These are phyloP conservation scores for Barbus barbus DNA, from an alignment of 2,113 vertebrate genomes.

Conservation along the genomic window DNA sequence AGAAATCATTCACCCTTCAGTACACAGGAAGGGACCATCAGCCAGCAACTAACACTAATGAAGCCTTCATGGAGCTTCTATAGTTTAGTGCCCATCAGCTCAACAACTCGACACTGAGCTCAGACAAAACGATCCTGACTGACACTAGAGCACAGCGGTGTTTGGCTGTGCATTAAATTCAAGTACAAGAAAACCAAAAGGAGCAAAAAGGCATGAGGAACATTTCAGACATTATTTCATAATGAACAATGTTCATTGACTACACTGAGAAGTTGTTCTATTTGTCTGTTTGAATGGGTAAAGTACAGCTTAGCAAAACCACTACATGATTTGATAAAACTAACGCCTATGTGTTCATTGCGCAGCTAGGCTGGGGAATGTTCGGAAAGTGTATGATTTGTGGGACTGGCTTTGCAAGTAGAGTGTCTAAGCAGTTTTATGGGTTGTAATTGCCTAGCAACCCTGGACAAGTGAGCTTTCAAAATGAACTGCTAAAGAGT, in stretches of 20 bases:
- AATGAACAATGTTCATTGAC: not conserved
- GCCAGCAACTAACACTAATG: slow-evolving; percentile 45
- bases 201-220: not conserved
- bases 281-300: not conserved
- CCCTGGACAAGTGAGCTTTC: slow-evolving; percentile 57
- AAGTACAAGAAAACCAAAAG: not conserved
- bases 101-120: slow-evolving; percentile 18
- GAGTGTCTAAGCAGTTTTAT: slow-evolving; percentile 6
- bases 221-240: not conserved
- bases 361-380: not conserved
- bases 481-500: slow-evolving; percentile 48
- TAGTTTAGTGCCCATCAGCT: slow-evolving; percentile 25
- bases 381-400: not conserved
- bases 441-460: slow-evolving; percentile 61
- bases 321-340: slow-evolving; percentile 1
- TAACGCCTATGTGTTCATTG: not conserved
- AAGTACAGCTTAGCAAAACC: not conserved
- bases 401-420: not conserved
- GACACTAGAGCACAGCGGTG: not conserved
- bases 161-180: not conserved
- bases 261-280: not conserved
- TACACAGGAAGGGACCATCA: slow-evolving; percentile 27
- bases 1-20: slow-evolving; percentile 32
- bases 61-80: slow-evolving; percentile 42
- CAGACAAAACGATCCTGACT: slow-evolving; percentile 31